A percentile compares a stretch with the other conserved stretches of the same genome.
Conservation (phyloP, 1,140 invertebrate genomes). For the Brachionus asplanchnoidis region DNA sequence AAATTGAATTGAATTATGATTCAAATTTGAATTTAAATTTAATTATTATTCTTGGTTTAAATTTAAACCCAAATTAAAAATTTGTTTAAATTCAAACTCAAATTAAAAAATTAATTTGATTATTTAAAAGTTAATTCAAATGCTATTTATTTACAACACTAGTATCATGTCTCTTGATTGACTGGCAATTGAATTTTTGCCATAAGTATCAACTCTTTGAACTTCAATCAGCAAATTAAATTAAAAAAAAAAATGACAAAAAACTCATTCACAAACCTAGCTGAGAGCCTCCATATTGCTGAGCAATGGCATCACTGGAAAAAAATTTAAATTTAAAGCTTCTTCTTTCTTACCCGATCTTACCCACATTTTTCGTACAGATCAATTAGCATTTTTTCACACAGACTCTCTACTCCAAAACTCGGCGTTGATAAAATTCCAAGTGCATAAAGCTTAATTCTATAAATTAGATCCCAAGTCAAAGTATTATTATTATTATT, state of each 20-base stretch:
- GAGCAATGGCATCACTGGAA: constrained; percentile 82
- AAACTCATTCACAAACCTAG: background rate
- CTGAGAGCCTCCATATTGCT: constrained; percentile 97
- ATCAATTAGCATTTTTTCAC: constrained; percentile 76
- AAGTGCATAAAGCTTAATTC: constrained; percentile 73
- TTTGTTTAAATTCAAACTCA: no score
- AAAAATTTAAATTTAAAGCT: no score
- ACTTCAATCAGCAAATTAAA: constrained; percentile 59
- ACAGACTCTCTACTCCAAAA: constrained; percentile 73
- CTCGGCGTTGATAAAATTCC: constrained; percentile 77
- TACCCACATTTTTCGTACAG: constrained; percentile 85
- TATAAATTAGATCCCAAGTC: no score
- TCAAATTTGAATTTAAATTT: no score
- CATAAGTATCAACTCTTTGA: constrained; percentile 80
- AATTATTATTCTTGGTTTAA: no score
- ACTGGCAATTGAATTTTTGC: constrained; percentile 84
- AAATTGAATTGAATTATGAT: no score
- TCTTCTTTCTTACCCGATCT: no score
- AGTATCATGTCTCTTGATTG: constrained; percentile 98
- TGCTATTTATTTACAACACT: no score
- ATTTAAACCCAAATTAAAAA: no score
- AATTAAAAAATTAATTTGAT: no score
- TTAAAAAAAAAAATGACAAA: background rate
- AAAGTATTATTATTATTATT: no score
- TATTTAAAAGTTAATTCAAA: no score